phyloP scores from a whole-genome alignment of 2,113 vertebrate genomes.

The Reinhardtius hippoglossoides region DNA sequence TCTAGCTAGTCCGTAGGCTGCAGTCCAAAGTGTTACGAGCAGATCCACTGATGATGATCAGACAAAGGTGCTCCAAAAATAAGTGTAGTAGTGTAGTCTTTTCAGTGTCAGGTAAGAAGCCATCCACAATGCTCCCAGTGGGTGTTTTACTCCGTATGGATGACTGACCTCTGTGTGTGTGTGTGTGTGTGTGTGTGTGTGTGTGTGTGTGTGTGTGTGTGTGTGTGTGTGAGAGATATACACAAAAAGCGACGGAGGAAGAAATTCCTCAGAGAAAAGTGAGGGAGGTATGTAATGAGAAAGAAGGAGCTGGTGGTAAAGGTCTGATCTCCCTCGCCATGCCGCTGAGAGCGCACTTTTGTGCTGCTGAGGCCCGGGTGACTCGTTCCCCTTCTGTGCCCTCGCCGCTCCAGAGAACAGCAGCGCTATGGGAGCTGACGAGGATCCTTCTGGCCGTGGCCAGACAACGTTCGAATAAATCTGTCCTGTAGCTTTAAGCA shows the following conservation, averaged over 20 bases:
- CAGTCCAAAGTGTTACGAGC: background rate
- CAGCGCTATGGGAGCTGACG: constrained; percentile 19
- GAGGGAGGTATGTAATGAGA: constrained; percentile 52
- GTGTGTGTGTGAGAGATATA: background rate
- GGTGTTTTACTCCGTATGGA: constrained; percentile 50
- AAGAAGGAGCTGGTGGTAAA: constrained; percentile 7
- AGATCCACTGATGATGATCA: constrained; percentile 12
- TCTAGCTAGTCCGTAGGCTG: no score
- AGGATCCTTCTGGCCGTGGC: constrained; percentile 28
- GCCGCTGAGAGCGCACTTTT: constrained; percentile 16
- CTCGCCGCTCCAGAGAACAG: background rate
- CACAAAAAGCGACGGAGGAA: background rate
- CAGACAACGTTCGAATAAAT: constrained; percentile 44
- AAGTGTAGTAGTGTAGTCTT: constrained; percentile 12
- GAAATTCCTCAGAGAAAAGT: constrained; percentile 36
- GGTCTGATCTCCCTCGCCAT: constrained; percentile 35
- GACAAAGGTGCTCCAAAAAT: constrained; percentile 29
- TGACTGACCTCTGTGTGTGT: constrained; percentile 42
- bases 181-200: background rate
- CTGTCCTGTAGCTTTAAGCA: constrained; percentile 12
- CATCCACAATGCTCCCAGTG: constrained; percentile 23
- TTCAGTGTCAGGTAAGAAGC: constrained; percentile 26
- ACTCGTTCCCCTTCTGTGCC: background rate
- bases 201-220: background rate
- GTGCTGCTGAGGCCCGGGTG: background rate